These are phyloP conservation scores for Masnerella sp. DNA, from an alignment of 2,888 invertebrate species.

Conservation along the genomic window DNA sequence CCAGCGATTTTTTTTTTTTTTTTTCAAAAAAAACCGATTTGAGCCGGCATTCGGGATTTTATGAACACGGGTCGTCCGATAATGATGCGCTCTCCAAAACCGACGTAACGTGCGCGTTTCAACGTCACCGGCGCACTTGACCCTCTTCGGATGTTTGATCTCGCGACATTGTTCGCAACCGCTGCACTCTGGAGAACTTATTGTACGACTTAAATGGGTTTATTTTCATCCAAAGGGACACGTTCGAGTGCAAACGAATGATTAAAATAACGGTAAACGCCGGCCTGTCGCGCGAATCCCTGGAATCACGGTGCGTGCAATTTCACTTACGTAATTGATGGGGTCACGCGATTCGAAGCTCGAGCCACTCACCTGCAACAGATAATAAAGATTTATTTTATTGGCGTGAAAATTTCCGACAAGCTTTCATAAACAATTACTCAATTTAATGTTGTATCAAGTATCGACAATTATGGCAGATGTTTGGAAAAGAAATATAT, in stretches of 20 bases:
- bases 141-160: constrained; percentile 19
- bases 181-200: constrained; percentile 2
- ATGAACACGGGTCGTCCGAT: too few relatives aligned
- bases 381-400: constrained; percentile 59
- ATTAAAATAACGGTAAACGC: constrained; percentile 28
- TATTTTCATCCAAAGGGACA: too few relatives aligned
- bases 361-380: constrained; percentile 70
- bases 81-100: too few relatives aligned
- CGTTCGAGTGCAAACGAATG: constrained; percentile 12
- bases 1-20: too few relatives aligned
- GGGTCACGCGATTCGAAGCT: constrained; percentile 39
- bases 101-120: too few relatives aligned
- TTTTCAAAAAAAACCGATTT: too few relatives aligned
- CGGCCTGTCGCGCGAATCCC: constrained; percentile 30
- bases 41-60: too few relatives aligned
- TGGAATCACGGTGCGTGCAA: constrained; percentile 31
- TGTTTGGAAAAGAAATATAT: too few relatives aligned
- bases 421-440: constrained; percentile 18
- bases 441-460: constrained; percentile 59
- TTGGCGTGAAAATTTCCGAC: constrained; percentile 33
- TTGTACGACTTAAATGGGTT: constrained; percentile 4
- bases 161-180: constrained; percentile 2
- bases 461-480: too few relatives aligned
- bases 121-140: too few relatives aligned
- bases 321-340: constrained; percentile 56